Evolutionary conservation across 2,797 vertebrate genomes (phyloP).

Genomic region (Sebastes itinus): DNA sequence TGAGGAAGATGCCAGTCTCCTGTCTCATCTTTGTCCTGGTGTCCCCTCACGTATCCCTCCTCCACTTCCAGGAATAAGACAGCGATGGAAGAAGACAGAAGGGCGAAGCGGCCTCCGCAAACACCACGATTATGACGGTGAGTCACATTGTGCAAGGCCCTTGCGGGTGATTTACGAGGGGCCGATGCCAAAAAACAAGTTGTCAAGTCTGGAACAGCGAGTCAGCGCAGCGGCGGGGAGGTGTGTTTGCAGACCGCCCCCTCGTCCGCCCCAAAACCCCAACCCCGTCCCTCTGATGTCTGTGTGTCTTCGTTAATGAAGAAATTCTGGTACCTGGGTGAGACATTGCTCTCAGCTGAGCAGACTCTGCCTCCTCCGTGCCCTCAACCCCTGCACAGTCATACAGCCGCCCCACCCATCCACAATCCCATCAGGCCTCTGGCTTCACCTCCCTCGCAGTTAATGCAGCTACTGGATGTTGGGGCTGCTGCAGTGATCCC

Average conservation of each 20-base stretch:
- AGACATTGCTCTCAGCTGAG: constrained; percentile 88
- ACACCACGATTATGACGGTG: constrained; percentile 57
- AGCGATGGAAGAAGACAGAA: constrained; percentile 16
- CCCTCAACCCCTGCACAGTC: constrained; percentile 55
- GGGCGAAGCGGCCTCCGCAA: constrained; percentile 53
- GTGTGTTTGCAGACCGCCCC: constrained; percentile 80
- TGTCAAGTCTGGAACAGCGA: constrained; percentile 74
- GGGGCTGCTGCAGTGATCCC: neutral
- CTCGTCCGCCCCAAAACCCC: constrained; percentile 51
- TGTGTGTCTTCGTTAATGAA: constrained; percentile 88
- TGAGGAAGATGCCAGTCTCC: neutral
- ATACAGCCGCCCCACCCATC: constrained; percentile 48
- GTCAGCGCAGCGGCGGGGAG: constrained; percentile 59
- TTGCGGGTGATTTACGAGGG: constrained; percentile 72
- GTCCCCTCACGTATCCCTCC: constrained; percentile 42
- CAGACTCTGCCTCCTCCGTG: constrained; percentile 72
- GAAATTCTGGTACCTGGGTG: constrained; percentile 87
- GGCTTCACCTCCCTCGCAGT: neutral
- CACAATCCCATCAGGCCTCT: constrained; percentile 38
- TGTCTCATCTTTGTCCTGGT: neutral
- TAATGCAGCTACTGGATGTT: neutral
- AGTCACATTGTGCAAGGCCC: constrained; percentile 66
- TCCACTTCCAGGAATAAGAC: constrained; percentile 67
- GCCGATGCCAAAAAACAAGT: constrained; percentile 76
- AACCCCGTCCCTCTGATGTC: constrained; percentile 81